Conservation (phyloP, 2,888 invertebrate species). For the Platycheirus albimanus region DNA sequence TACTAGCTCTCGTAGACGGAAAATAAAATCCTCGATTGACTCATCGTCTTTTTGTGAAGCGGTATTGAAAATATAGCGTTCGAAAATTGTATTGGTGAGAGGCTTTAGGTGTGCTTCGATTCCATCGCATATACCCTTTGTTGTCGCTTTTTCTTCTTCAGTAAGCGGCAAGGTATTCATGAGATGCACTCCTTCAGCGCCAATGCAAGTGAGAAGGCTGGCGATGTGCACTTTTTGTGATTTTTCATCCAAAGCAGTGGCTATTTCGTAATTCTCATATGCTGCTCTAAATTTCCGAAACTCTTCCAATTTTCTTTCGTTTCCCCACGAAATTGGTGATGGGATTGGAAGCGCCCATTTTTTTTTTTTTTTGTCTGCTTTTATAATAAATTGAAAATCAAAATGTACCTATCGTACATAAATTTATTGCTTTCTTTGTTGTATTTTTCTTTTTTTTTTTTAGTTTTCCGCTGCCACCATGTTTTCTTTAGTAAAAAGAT, state of each 20-base stretch:
- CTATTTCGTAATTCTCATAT: too few relatives aligned
- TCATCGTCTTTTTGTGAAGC: not conserved
- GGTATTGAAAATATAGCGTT: not conserved
- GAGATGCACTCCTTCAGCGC: too few relatives aligned
- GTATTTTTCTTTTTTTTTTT: not conserved
- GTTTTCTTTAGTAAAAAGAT: too few relatives aligned
- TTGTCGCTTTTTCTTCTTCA: not conserved
- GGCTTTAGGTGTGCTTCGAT: too few relatives aligned
- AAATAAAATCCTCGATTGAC: not conserved
- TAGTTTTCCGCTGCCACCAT: not conserved
- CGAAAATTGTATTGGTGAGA: too few relatives aligned
- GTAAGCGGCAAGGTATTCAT: not conserved
- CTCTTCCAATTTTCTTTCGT: too few relatives aligned
- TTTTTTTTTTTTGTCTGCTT: too few relatives aligned
- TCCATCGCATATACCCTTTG: too few relatives aligned
- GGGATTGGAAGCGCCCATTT: too few relatives aligned
- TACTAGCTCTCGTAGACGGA: not conserved
- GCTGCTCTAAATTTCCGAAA: too few relatives aligned
- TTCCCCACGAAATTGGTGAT: too few relatives aligned
- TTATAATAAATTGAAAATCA: not conserved
- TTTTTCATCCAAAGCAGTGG: not conserved
- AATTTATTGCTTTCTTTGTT: not conserved
- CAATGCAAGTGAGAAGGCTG: too few relatives aligned
- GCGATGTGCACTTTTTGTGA: conserved; percentile 5
- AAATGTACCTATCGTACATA: not conserved